A percentile compares a stretch with the other conserved stretches of the same genome.
phyloP scores from a whole-genome alignment of 2,888 invertebrate genomes.

The Apeira syringaria region DNA sequence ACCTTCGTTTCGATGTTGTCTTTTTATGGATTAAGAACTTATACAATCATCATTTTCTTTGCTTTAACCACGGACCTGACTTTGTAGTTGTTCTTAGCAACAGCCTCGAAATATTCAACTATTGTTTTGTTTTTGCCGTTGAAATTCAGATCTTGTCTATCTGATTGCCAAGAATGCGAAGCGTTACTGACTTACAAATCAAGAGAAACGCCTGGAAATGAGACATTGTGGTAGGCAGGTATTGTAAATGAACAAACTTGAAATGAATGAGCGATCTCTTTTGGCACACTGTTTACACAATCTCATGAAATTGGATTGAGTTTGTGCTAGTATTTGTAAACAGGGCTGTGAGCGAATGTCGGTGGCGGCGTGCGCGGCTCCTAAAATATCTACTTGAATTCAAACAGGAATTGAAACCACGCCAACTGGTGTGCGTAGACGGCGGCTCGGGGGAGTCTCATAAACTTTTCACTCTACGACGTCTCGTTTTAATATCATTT shows the following conservation, averaged over 20 bases:
- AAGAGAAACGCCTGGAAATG: slow-evolving; percentile 33
- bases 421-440: slow-evolving; percentile 81
- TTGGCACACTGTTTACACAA: slow-evolving; percentile 75
- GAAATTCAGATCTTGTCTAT: slow-evolving; percentile 32
- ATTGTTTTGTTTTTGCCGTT: slow-evolving; percentile 19
- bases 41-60: no score
- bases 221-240: slow-evolving; percentile 30
- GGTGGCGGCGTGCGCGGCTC: slow-evolving; percentile 67
- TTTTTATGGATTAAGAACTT: no score
- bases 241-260: slow-evolving; percentile 45
- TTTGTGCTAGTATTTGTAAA: slow-evolving; percentile 80
- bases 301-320: slow-evolving; percentile 72
- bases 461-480: slow-evolving; percentile 77
- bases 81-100: slow-evolving; percentile 6
- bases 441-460: slow-evolving; percentile 65
- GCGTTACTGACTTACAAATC: slow-evolving; percentile 35
- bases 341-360: slow-evolving; percentile 47
- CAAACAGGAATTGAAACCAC: slow-evolving; percentile 78
- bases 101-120: slow-evolving; percentile 5
- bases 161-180: slow-evolving; percentile 39
- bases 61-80: no score
- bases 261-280: slow-evolving; percentile 51
- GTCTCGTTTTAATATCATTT: slow-evolving; percentile 66
- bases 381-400: slow-evolving; percentile 63
- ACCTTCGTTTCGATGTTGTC: slow-evolving; percentile 34